Evolutionary conservation across 2,797 vertebrate species (phyloP).

Genomic region (Argyrosomus regius): DNA sequence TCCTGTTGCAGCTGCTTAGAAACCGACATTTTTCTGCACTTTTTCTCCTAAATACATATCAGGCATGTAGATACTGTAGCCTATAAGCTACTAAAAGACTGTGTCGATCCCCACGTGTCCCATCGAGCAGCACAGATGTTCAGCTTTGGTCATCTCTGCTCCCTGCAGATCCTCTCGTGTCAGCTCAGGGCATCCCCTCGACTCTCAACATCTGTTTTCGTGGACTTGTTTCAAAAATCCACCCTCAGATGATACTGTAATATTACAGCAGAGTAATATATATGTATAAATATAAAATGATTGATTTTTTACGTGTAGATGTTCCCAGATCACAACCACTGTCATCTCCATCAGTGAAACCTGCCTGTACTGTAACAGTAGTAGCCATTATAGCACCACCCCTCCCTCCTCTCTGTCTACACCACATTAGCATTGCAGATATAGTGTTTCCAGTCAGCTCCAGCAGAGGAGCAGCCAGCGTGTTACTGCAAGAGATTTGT

Average conservation of each 20-base stretch:
- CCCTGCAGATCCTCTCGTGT: background rate
- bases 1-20: background rate
- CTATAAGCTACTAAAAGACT: background rate
- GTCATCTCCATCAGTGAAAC: background rate
- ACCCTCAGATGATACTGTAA: background rate
- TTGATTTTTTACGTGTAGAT: background rate
- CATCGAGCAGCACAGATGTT: constrained; percentile 17
- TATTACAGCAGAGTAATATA: background rate
- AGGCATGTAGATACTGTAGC: background rate
- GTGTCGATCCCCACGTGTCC: background rate
- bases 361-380: background rate
- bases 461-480: background rate
- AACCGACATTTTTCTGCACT: background rate
- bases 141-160: background rate
- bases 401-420: background rate
- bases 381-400: background rate
- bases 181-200: background rate
- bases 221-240: background rate
- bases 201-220: background rate
- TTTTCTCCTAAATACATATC: background rate
- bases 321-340: background rate
- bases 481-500: background rate
- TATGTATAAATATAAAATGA: background rate
- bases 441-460: constrained; percentile 6
- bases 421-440: constrained; percentile 26